Percentiles rank a stretch among this genome's conserved stretches.
These are phyloP conservation scores for Pagetopsis macropterus DNA, from an alignment of 2,797 vertebrate genomes.

Conservation along the genomic window DNA sequence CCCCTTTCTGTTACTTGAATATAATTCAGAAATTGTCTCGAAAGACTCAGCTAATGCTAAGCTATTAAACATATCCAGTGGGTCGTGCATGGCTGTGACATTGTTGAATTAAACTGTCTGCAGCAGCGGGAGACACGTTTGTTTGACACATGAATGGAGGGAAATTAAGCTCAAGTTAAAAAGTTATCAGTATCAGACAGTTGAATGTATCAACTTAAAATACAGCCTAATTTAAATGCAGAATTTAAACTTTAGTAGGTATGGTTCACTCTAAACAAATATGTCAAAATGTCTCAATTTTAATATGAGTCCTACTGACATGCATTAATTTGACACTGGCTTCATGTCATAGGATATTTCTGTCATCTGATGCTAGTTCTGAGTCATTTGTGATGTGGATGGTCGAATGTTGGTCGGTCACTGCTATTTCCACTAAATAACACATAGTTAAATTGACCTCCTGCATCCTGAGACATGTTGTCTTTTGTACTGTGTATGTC, in stretches of 20 bases:
- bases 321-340: background rate
- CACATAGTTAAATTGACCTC: background rate
- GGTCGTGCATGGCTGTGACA: constrained; percentile 55
- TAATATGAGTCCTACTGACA: background rate
- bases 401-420: background rate
- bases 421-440: background rate
- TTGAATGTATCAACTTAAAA: background rate
- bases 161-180: constrained; percentile 12
- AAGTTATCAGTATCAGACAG: constrained; percentile 11
- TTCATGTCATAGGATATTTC: constrained; percentile 1
- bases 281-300: constrained; percentile 5
- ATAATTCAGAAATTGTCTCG: constrained; percentile 13
- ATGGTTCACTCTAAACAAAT: background rate
- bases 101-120: constrained; percentile 53
- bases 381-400: background rate
- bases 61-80: constrained; percentile 51
- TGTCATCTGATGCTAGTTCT: constrained; percentile 10
- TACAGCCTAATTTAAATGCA: background rate
- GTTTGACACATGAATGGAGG: constrained; percentile 65
- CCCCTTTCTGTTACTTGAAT: background rate
- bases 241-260: constrained; percentile 11
- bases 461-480: background rate
- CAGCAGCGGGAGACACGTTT: constrained; percentile 45
- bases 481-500: background rate
- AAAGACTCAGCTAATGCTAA: constrained; percentile 29